Evolutionary conservation across 2,888 invertebrate genomes (phyloP).

Genomic region (Ophion costatus): DNA sequence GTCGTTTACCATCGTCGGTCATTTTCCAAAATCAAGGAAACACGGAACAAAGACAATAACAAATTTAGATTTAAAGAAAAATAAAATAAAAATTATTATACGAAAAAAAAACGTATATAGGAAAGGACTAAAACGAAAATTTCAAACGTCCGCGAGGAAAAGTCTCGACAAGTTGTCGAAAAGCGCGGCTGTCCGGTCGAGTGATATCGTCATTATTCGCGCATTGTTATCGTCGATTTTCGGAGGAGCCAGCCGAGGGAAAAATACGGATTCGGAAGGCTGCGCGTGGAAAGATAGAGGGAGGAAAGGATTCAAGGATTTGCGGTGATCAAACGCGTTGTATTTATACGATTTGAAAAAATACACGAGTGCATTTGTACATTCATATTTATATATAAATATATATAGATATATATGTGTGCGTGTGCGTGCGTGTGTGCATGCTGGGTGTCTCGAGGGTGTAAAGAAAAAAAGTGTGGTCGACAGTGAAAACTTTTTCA

Average conservation of each 20-base stretch:
- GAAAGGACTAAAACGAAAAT: neutral
- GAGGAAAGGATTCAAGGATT: conserved; percentile 46
- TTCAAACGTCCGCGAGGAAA: neutral
- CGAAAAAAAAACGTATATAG: neutral
- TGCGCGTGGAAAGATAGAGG: neutral
- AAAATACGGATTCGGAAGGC: neutral
- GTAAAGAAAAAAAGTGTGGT: conserved; percentile 42
- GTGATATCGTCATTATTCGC: conserved; percentile 1
- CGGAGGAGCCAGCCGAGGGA: neutral
- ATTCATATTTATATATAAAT: neutral
- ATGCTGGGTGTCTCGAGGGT: conserved; percentile 25
- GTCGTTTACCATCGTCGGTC: conserved; percentile 61
- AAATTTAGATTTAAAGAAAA: neutral
- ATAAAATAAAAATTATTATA: neutral
- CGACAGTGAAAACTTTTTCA: conserved; percentile 36
- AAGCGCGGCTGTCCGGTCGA: neutral
- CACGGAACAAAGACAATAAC: neutral
- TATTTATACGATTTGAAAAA: neutral
- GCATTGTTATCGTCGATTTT: conserved; percentile 11
- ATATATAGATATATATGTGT: neutral
- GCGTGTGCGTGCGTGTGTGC: neutral
- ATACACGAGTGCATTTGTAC: conserved; percentile 13
- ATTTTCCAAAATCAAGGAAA: conserved; percentile 43
- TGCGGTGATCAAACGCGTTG: conserved; percentile 40
- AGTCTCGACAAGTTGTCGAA: neutral